Evolutionary conservation across 2,797 vertebrate species (phyloP).

Genomic region (Tinamus major): DNA sequence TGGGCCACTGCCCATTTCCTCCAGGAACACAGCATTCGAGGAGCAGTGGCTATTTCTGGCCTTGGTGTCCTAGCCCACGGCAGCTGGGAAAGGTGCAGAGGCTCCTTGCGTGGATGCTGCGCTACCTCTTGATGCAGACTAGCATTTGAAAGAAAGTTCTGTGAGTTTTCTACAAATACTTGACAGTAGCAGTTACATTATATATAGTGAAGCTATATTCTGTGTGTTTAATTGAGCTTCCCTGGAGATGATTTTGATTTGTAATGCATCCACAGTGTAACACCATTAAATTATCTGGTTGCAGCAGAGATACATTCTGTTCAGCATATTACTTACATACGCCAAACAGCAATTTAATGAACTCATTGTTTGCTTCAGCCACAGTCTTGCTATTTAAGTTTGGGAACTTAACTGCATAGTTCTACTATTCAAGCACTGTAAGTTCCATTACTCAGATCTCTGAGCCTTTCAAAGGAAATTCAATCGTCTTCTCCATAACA

Average conservation of each 20-base stretch:
- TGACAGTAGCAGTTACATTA: neutral
- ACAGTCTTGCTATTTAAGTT: neutral
- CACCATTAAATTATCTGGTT: neutral
- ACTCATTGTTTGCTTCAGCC: neutral
- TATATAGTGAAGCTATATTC: neutral
- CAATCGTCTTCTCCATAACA: neutral
- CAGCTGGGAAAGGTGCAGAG: neutral
- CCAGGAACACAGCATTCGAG: neutral
- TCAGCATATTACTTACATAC: neutral
- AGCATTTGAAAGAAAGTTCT: neutral
- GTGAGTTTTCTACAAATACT: neutral
- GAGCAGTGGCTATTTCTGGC: neutral
- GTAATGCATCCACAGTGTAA: neutral
- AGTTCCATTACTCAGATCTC: neutral
- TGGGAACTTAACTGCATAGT: neutral
- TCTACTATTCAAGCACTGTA: neutral
- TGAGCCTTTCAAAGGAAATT: neutral
- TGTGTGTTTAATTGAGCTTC: neutral
- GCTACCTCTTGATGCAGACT: neutral
- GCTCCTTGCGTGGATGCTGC: accelerated
- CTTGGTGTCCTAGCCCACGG: neutral
- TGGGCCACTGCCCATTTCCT: neutral
- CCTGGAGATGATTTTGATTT: neutral
- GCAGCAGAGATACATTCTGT: neutral
- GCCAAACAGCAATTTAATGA: neutral